Evolutionary conservation across 2,888 invertebrate genomes (phyloP), one percentile per base, ranked within the genome.

Genomic region (Corythucha ciliata): DNA sequence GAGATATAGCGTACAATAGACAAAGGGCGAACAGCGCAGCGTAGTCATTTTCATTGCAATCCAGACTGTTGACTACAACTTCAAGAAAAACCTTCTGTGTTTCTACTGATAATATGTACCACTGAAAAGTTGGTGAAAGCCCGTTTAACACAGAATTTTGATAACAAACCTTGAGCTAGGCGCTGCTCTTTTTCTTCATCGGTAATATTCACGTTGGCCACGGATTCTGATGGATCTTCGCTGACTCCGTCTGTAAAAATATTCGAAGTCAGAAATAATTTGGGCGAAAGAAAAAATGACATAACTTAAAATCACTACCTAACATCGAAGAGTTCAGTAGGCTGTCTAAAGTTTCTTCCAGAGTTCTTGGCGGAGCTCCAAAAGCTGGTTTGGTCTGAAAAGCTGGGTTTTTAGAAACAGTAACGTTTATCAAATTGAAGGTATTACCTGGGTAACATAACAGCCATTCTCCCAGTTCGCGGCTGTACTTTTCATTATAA

Each of bases 41-140:
- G 66, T 97, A 96, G 72, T 98, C 97, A 69, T 94, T 94, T 65
- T 93, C 92, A 10, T 75, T 75, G 66, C 91, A 90, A 64, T 89
- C 86, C 59, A 97, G 72, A 0, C 91, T 83, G 61, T 84, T 82
- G 54, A 93, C 74, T 42, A 96, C 80, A 4, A 90, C 86, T 67
- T 92, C 88, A 24, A 62, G 52, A 51, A 62, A 63, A 24, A 58
- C 52, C 37, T 60, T 55, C 21, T 48, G 54, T 10, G 50, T 27
- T 29, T 53, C 53, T 57, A 41, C 46, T 53, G 51, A 53, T 21
- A 51, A 39, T 24, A 53, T 33, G 26, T 37, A 36, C 14, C 4
- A 47, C 12, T 21, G 8, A 16, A 47, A 34, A 14, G 2, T 21
- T 27, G 33, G 36, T 46, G 32, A 40, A 37, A 7, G 7, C 33